Percentiles rank a stretch among this genome's conserved stretches.
Evolutionary conservation across 2,797 vertebrate species (phyloP).

Genomic region (Ptychobarbus kaznakovi): DNA sequence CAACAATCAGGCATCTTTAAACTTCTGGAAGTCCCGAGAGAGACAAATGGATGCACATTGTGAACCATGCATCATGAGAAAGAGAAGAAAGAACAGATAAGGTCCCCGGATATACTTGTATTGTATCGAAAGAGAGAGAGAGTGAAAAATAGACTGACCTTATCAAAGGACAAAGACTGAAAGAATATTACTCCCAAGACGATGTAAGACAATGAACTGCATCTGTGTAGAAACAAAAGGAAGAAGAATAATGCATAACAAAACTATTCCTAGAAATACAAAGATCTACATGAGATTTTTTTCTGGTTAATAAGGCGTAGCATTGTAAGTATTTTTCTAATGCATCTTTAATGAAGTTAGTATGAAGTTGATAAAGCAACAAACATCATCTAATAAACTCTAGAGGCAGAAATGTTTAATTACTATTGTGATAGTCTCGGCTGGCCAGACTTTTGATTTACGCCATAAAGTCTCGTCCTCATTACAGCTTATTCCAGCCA

Average conservation of each 20-base stretch:
- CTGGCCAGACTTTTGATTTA: slow-evolving; percentile 11
- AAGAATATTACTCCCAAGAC: slow-evolving; percentile 8
- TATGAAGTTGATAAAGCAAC: slow-evolving; percentile 50
- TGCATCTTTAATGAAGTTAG: slow-evolving; percentile 40
- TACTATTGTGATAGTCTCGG: background rate
- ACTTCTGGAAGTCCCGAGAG: slow-evolving; percentile 23
- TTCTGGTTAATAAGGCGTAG: slow-evolving; percentile 48
- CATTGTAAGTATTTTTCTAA: slow-evolving; percentile 46
- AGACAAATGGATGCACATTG: slow-evolving; percentile 46
- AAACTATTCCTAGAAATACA: background rate
- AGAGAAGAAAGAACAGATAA: slow-evolving; percentile 40
- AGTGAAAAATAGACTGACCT: slow-evolving; percentile 47
- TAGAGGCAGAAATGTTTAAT: slow-evolving; percentile 5
- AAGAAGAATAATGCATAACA: slow-evolving; percentile 3
- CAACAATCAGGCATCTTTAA: slow-evolving; percentile 40
- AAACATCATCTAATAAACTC: slow-evolving; percentile 47
- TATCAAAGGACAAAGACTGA: slow-evolving; percentile 37
- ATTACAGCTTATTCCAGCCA: slow-evolving; percentile 5
- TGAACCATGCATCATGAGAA: slow-evolving; percentile 27
- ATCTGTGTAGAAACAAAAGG: background rate
- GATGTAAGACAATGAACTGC: background rate
- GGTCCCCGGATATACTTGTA: slow-evolving; percentile 36
- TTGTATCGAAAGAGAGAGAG: slow-evolving; percentile 15
- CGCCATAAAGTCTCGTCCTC: background rate
- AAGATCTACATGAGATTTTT: slow-evolving; percentile 4